Percentiles rank a stretch among this genome's conserved stretches.
These are phyloP conservation scores for Heterodera filipjevi DNA, from an alignment of 2,888 invertebrate species.

Conservation along the genomic window DNA sequence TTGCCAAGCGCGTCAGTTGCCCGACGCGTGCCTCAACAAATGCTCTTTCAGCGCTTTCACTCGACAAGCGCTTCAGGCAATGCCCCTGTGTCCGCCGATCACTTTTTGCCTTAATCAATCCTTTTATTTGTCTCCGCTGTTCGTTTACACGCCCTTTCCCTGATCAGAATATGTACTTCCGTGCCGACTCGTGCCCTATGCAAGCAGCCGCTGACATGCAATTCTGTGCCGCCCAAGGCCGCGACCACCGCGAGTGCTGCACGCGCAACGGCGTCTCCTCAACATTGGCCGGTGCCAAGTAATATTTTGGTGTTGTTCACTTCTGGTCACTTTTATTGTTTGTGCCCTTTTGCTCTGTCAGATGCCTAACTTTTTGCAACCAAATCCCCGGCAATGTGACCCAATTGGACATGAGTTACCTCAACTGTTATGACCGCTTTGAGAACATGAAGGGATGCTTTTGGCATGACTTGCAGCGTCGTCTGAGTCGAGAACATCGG, in stretches of 20 bases:
- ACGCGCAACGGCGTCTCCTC: slow-evolving; percentile 48
- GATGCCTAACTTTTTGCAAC: slow-evolving; percentile 48
- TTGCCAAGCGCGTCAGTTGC: slow-evolving; percentile 55
- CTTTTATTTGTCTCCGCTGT: too few species aligned
- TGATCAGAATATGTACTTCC: slow-evolving; percentile 63
- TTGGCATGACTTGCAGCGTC: slow-evolving; percentile 40
- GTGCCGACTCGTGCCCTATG: slow-evolving; percentile 61
- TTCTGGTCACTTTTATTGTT: neutral
- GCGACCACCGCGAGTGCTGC: slow-evolving; percentile 40
- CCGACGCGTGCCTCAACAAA: slow-evolving; percentile 60
- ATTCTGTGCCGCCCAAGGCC: slow-evolving; percentile 56
- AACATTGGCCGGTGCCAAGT: slow-evolving; percentile 46
- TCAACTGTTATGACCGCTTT: slow-evolving; percentile 40
- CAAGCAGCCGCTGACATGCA: slow-evolving; percentile 64
- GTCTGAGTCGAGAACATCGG: slow-evolving; percentile 26
- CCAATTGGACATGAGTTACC: slow-evolving; percentile 46
- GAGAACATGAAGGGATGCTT: slow-evolving; percentile 51
- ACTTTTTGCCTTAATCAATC: neutral
- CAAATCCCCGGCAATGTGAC: slow-evolving; percentile 49
- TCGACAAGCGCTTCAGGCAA: slow-evolving; percentile 55
- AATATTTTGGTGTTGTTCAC: neutral
- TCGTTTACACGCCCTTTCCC: neutral
- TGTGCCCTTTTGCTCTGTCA: slow-evolving; percentile 8
- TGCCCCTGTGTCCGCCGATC: neutral
- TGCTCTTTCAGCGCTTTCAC: slow-evolving; percentile 60